Evolutionary conservation across 2,888 invertebrate genomes (phyloP).

Genomic region (Chesias legatella): DNA sequence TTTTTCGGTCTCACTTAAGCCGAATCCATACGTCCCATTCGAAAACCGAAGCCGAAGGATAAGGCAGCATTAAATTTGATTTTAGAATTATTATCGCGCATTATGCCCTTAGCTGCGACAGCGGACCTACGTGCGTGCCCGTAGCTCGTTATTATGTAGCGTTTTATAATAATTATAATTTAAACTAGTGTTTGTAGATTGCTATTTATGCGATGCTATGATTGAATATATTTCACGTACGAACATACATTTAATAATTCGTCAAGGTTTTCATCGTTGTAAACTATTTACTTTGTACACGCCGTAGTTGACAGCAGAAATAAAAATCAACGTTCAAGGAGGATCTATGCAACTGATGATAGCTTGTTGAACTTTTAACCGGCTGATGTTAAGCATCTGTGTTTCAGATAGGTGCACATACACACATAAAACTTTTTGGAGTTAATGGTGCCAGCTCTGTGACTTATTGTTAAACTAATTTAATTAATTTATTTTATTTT

Average conservation of each 20-base stretch:
- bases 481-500: too few species aligned
- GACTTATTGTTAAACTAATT: too few species aligned
- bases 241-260: conserved; percentile 8
- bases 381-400: too few species aligned
- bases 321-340: too few species aligned
- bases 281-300: neutral
- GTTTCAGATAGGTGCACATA: too few species aligned
- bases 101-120: conserved; percentile 46
- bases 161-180: conserved; percentile 15
- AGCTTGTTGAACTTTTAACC: too few species aligned
- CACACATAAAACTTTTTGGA: too few species aligned
- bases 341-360: too few species aligned
- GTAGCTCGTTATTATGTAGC: conserved; percentile 42
- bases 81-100: conserved; percentile 61
- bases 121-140: conserved; percentile 51
- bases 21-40: neutral
- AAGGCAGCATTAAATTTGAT: conserved; percentile 26
- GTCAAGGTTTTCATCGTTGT: neutral
- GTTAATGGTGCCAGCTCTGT: too few species aligned
- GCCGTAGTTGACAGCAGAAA: too few species aligned
- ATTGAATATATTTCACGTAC: conserved; percentile 15
- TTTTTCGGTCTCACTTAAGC: neutral
- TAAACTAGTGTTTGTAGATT: conserved; percentile 16
- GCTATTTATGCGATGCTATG: conserved; percentile 16
- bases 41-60: conserved; percentile 4